These are phyloP conservation scores for Pangasianodon gigas DNA, from an alignment of 2,113 vertebrate genomes.

Conservation along the genomic window DNA sequence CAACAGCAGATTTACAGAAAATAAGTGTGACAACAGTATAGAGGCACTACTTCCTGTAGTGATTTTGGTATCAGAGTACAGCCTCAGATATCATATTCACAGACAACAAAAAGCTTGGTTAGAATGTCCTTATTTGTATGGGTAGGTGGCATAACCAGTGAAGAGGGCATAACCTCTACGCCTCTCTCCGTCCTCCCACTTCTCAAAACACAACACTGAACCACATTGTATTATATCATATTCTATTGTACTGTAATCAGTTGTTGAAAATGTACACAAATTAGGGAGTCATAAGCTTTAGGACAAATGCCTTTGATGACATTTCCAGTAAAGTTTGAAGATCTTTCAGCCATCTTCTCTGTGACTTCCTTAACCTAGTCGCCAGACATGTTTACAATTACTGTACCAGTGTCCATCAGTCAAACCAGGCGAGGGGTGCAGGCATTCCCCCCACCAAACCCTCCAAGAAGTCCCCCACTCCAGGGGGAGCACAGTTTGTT, in stretches of 20 bases:
- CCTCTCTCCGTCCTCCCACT: not conserved
- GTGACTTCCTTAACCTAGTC: constrained; percentile 69
- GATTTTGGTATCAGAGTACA: not conserved
- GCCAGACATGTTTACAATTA: constrained; percentile 91
- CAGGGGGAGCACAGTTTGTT: constrained; percentile 89
- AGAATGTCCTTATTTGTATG: not conserved
- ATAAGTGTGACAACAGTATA: not conserved
- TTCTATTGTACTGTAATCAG: not conserved
- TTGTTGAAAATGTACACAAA: not conserved
- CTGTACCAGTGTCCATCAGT: constrained; percentile 91
- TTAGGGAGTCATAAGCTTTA: not conserved
- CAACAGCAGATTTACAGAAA: not conserved
- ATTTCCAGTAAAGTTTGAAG: not conserved
- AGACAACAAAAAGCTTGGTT: not conserved
- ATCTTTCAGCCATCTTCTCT: not conserved
- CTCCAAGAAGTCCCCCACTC: constrained; percentile 86
- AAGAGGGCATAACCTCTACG: not conserved
- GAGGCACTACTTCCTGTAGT: not conserved
- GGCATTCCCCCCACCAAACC: constrained; percentile 81
- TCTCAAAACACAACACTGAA: not conserved
- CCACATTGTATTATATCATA: not conserved
- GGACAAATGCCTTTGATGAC: not conserved
- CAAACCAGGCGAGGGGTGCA: constrained; percentile 83
- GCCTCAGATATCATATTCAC: not conserved
- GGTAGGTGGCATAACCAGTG: not conserved